phyloP scores from a whole-genome alignment of 2,888 invertebrate species.

The Myathropa florea region DNA sequence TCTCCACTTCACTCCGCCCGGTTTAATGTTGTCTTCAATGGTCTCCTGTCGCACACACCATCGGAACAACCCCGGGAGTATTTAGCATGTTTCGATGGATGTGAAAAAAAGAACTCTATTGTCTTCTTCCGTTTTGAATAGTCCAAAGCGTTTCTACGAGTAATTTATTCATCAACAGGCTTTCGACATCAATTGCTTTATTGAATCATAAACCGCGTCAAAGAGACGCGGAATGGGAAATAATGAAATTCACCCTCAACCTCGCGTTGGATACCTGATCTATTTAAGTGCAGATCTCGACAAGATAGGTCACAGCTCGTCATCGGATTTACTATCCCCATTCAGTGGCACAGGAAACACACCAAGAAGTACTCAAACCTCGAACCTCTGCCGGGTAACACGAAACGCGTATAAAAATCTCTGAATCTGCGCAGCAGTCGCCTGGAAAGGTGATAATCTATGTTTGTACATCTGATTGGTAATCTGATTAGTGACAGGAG shows the following conservation, averaged over 20 bases:
- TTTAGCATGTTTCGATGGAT: neutral
- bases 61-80: neutral
- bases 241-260: slow-evolving; percentile 10
- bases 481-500: slow-evolving; percentile 40
- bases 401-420: slow-evolving; percentile 24
- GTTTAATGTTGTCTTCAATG: too few species aligned
- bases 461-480: slow-evolving; percentile 11
- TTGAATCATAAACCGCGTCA: slow-evolving; percentile 46
- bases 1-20: too few species aligned
- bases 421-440: slow-evolving; percentile 11
- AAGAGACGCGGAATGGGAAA: neutral
- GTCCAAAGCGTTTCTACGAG: neutral
- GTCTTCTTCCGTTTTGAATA: neutral
- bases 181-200: slow-evolving; percentile 40
- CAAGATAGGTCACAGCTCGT: slow-evolving; percentile 51
- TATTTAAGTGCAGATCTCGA: slow-evolving; percentile 7
- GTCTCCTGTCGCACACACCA: neutral
- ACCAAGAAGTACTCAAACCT: neutral
- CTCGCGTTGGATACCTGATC: slow-evolving; percentile 22
- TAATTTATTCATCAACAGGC: slow-evolving; percentile 60
- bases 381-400: neutral
- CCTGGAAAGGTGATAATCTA: slow-evolving; percentile 18
- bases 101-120: neutral
- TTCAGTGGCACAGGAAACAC: neutral
- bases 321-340: slow-evolving; percentile 5